Percentiles rank a stretch among this genome's conserved stretches.
Evolutionary conservation across 2,888 invertebrate genomes (phyloP).

Genomic region (Fragum fragum): DNA sequence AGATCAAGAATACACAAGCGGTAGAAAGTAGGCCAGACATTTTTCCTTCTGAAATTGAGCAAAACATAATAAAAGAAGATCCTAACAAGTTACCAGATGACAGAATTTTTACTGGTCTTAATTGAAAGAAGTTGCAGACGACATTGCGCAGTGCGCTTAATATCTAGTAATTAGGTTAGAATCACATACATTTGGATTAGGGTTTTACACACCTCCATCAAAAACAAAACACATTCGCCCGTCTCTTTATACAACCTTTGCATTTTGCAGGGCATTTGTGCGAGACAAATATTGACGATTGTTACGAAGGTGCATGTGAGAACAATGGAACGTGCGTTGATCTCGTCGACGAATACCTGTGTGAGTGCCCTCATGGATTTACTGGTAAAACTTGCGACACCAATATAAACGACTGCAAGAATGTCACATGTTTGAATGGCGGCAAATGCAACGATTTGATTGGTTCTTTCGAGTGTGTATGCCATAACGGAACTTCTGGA

Average conservation of each 20-base stretch:
- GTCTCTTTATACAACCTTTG: not conserved
- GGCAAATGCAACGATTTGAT: constrained; percentile 65
- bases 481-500: constrained; percentile 62
- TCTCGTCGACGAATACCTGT: constrained; percentile 57
- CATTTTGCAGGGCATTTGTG: constrained; percentile 62
- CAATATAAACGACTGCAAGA: constrained; percentile 67
- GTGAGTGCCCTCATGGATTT: constrained; percentile 64
- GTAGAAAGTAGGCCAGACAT: too few relatives aligned
- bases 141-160: not conserved
- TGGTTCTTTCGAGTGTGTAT: constrained; percentile 66
- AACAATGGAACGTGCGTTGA: constrained; percentile 69
- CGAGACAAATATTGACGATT: constrained; percentile 67
- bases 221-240: too few relatives aligned
- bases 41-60: too few relatives aligned
- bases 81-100: too few relatives aligned
- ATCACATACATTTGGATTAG: too few relatives aligned
- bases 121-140: too few relatives aligned
- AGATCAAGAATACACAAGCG: too few relatives aligned
- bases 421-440: constrained; percentile 65
- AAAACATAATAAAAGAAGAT: too few relatives aligned
- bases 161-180: not conserved
- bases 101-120: too few relatives aligned
- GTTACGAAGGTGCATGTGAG: constrained; percentile 61
- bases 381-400: constrained; percentile 65
- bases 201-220: too few relatives aligned